Conservation (phyloP, 2,797 vertebrate genomes). For the Agapornis canus region DNA sequence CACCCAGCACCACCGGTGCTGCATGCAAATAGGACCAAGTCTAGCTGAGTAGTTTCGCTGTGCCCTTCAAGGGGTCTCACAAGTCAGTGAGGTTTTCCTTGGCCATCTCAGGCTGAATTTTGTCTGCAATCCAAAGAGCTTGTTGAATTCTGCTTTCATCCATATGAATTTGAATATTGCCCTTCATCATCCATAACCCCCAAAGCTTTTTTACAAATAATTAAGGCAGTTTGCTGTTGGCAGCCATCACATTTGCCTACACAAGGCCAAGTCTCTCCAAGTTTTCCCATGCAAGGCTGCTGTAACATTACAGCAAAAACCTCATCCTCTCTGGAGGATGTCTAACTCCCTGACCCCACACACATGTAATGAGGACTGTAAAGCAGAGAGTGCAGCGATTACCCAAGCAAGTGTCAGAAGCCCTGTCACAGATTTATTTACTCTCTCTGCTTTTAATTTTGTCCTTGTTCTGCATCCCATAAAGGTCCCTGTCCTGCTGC, state of each 20-base stretch:
- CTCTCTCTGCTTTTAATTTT: constrained; percentile 13
- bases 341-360: neutral
- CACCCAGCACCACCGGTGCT: fast-evolving
- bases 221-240: neutral
- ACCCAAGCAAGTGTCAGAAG: neutral
- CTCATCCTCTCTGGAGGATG: neutral
- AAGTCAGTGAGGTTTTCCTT: neutral
- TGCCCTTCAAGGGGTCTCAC: neutral
- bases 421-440: neutral
- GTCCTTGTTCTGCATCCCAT: neutral
- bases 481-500: neutral
- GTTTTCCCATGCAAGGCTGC: neutral
- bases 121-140: neutral
- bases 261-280: neutral
- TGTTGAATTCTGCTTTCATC: neutral
- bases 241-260: neutral
- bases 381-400: neutral
- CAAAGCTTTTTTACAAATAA: neutral
- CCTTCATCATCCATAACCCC: neutral
- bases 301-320: neutral
- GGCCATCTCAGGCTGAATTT: neutral
- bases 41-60: neutral
- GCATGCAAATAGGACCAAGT: neutral
- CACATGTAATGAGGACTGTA: neutral
- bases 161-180: neutral